phyloP scores from a whole-genome alignment of 2,888 invertebrate genomes.

The Silvanus unidentatus region DNA sequence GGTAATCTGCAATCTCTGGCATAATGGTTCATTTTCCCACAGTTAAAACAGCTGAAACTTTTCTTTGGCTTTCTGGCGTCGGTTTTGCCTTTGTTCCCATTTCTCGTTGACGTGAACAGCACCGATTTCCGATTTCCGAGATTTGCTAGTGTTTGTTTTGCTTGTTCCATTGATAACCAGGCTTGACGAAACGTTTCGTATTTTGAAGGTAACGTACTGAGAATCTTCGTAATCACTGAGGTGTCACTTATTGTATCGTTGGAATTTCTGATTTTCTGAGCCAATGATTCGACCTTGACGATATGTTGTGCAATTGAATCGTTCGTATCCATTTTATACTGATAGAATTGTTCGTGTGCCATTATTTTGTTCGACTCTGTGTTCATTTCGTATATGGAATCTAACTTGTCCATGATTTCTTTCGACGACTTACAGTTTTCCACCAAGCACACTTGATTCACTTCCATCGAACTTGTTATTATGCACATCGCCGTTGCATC shows the following conservation, averaged over 20 bases:
- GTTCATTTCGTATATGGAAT: conserved; percentile 19
- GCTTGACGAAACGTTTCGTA: conserved; percentile 8
- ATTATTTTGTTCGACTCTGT: conserved; percentile 25
- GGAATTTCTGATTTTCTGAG: conserved; percentile 8
- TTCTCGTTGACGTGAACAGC: conserved; percentile 2
- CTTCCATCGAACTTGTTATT: not conserved
- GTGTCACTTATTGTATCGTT: conserved; percentile 12
- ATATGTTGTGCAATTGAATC: not conserved
- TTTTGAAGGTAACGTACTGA: conserved; percentile 11
- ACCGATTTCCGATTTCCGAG: conserved; percentile 13
- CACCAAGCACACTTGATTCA: conserved; percentile 20
- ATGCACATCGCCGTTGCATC: not conserved
- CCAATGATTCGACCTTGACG: not conserved
- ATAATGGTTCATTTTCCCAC: not conserved
- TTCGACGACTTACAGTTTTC: conserved; percentile 24
- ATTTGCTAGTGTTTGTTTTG: conserved; percentile 15
- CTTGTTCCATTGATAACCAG: conserved; percentile 11
- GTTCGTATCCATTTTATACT: conserved; percentile 22
- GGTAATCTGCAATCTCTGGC: conserved; percentile 2
- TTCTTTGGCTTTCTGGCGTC: conserved; percentile 1
- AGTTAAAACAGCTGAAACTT: not conserved
- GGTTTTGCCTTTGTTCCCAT: not conserved
- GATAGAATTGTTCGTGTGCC: conserved; percentile 21
- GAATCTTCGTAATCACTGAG: conserved; percentile 12
- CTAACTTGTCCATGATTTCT: conserved; percentile 22